These are phyloP conservation scores for Chaetodon trifascialis DNA, from an alignment of 2,113 vertebrate genomes.

Conservation along the genomic window DNA sequence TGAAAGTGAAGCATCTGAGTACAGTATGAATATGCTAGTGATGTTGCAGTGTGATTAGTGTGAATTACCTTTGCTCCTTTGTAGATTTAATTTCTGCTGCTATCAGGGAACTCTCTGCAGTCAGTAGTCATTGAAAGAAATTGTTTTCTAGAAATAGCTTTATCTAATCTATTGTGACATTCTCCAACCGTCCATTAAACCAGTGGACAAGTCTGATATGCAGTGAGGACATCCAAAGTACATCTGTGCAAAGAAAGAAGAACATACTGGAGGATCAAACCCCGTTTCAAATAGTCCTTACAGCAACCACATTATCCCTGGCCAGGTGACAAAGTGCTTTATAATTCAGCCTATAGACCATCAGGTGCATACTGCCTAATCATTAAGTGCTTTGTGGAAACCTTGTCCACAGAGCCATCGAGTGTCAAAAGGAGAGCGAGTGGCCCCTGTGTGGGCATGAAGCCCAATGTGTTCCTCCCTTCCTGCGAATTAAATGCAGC, in stretches of 20 bases:
- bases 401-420: background rate
- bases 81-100: background rate
- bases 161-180: conserved; percentile 16
- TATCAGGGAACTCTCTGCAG: background rate
- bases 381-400: conserved; percentile 33
- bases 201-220: background rate
- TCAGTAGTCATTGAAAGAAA: conserved; percentile 8
- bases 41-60: background rate
- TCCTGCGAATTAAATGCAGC: background rate
- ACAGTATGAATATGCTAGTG: background rate
- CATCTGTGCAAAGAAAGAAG: background rate
- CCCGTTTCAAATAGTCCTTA: conserved; percentile 4
- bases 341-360: conserved; percentile 16
- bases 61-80: background rate
- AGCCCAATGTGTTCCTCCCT: background rate
- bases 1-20: background rate
- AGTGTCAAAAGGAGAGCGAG: conserved; percentile 21
- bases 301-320: background rate
- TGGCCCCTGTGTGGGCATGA: background rate
- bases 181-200: conserved; percentile 6
- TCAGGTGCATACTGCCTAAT: conserved; percentile 23
- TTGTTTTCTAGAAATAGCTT: background rate
- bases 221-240: background rate
- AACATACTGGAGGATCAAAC: background rate
- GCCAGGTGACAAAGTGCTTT: conserved; percentile 33